Conservation (phyloP, 2,113 vertebrate species). For the Prochilodus magdalenae region DNA sequence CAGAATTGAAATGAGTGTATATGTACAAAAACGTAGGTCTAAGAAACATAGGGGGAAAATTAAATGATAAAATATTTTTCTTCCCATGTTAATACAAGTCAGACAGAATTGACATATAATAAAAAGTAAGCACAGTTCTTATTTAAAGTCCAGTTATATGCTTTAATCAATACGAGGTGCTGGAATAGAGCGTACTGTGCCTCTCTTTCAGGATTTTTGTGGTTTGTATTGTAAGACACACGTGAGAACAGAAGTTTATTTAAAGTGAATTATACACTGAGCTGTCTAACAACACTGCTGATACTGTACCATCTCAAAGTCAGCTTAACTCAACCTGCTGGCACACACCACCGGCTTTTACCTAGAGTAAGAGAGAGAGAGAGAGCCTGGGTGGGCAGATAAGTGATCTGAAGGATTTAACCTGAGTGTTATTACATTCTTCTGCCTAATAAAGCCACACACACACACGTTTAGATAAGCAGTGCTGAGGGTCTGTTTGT, state of each 20-base stretch:
- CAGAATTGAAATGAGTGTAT: too few relatives aligned
- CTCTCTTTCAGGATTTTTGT: background rate
- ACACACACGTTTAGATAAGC: constrained; percentile 33
- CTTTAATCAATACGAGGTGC: too few relatives aligned
- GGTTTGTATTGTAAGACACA: background rate
- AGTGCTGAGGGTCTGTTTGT: constrained; percentile 38
- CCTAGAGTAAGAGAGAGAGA: background rate
- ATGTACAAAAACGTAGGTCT: too few relatives aligned
- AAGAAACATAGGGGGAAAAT: too few relatives aligned
- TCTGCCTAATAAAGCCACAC: constrained; percentile 44
- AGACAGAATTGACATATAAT: too few relatives aligned
- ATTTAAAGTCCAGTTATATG: too few relatives aligned
- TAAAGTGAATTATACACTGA: constrained; percentile 3
- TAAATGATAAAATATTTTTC: too few relatives aligned
- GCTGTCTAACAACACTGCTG: constrained; percentile 2
- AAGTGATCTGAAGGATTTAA: constrained; percentile 63
- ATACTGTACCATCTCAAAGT: constrained; percentile 1
- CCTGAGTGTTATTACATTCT: constrained; percentile 53
- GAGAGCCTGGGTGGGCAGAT: constrained; percentile 55
- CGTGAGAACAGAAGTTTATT: constrained; percentile 17
- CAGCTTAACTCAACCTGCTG: constrained; percentile 21
- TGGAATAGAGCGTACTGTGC: too few relatives aligned
- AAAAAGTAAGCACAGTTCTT: too few relatives aligned
- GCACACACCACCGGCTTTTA: background rate
- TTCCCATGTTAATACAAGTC: too few relatives aligned